These are phyloP conservation scores for Doris montereyensis DNA, from an alignment of 2,888 invertebrate species.

Conservation along the genomic window DNA sequence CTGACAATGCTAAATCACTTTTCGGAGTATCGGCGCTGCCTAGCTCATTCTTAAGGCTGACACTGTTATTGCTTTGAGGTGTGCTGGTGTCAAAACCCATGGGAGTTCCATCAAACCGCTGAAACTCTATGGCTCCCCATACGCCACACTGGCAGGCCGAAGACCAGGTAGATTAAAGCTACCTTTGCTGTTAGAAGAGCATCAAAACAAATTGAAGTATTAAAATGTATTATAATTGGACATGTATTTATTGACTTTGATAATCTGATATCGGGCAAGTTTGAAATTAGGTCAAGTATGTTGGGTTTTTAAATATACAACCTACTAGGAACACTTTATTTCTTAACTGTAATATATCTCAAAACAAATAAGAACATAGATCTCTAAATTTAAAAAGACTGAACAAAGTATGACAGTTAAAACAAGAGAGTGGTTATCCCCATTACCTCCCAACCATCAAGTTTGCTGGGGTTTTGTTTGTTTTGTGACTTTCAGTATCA, in stretches of 20 bases:
- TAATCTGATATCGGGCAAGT: no score
- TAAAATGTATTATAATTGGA: neutral
- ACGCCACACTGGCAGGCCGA: conserved; percentile 60
- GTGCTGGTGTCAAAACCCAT: conserved; percentile 67
- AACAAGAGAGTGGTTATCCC: no score
- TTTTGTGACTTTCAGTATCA: no score
- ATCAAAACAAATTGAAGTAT: neutral
- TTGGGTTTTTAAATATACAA: no score
- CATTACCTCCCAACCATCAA: no score
- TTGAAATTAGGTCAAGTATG: no score
- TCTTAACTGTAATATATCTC: no score
- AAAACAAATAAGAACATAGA: no score
- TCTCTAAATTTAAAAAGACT: no score
- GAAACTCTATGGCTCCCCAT: conserved; percentile 62
- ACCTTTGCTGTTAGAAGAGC: conserved; percentile 49
- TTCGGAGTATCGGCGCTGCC: conserved; percentile 59
- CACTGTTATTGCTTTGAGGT: conserved; percentile 67
- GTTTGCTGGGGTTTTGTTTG: no score
- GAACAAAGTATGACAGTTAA: no score
- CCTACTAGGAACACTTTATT: no score
- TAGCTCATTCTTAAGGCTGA: conserved; percentile 70
- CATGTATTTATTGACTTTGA: neutral
- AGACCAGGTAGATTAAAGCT: conserved; percentile 65
- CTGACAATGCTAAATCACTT: conserved; percentile 49
- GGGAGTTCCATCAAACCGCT: conserved; percentile 51